A percentile compares a stretch with the other conserved stretches of the same genome.
Conservation (phyloP, 30 jellyfish, hydroid and myxozoan species). For the Nemopilema nomurai region DNA sequence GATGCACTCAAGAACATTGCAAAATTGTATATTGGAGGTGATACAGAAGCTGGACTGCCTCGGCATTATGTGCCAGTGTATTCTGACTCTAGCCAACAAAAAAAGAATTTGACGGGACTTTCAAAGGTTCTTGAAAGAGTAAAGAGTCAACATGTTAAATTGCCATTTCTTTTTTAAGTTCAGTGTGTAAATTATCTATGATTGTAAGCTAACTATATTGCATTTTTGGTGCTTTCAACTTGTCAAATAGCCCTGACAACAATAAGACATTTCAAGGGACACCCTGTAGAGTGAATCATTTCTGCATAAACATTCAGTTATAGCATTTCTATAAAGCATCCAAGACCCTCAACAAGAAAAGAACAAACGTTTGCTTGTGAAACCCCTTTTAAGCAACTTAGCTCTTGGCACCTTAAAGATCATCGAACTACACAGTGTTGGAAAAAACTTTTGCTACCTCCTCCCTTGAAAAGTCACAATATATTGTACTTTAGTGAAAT, state of each 20-base stretch:
- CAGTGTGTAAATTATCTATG: neutral
- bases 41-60: neutral
- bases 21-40: constrained; percentile 11
- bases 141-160: neutral
- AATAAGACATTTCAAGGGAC: neutral
- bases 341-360: neutral
- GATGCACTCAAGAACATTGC: constrained; percentile 2
- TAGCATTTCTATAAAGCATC: neutral
- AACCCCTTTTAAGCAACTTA: neutral
- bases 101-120: neutral
- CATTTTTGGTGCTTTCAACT: neutral
- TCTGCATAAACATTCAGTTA: neutral
- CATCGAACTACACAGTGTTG: neutral
- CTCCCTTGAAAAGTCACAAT: neutral
- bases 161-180: neutral
- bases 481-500: neutral
- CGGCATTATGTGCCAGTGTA: constrained; percentile 1
- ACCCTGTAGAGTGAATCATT: neutral
- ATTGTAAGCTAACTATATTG: neutral
- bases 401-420: neutral
- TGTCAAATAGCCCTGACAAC: neutral
- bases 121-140: neutral
- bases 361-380: neutral
- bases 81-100: neutral
- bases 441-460: neutral